Percentiles rank a stretch among this genome's conserved stretches.
Evolutionary conservation across 2,113 vertebrate species (phyloP).

Genomic region (Rattus rattus): DNA sequence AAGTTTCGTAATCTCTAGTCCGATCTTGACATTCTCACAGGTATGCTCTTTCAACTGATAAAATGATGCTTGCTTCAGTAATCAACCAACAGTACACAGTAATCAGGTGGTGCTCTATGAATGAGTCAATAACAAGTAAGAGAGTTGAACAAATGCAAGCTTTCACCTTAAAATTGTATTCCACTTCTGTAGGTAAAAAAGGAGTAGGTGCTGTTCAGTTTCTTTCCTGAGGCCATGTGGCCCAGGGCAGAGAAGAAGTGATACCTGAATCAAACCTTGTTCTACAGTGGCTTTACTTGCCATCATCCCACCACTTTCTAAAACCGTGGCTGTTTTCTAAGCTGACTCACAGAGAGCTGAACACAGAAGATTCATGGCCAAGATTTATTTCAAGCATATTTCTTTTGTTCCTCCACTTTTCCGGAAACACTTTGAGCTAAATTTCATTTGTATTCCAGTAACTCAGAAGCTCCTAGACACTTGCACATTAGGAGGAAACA

Average conservation of each 20-base stretch:
- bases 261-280: neutral
- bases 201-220: neutral
- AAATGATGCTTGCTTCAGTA: neutral
- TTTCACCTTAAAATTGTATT: neutral
- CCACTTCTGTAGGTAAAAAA: neutral
- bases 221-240: neutral
- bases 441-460: neutral
- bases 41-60: neutral
- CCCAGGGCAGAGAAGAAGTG: neutral
- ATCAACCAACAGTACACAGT: neutral
- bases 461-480: constrained; percentile 25
- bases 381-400: constrained; percentile 48
- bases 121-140: neutral
- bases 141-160: neutral
- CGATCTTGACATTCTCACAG: neutral
- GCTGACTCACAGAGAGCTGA: constrained; percentile 25
- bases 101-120: neutral
- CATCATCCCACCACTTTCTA: constrained; percentile 5
- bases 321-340: neutral
- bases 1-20: neutral
- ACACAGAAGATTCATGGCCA: neutral
- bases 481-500: neutral
- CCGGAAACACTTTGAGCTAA: constrained; percentile 41
- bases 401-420: constrained; percentile 15
- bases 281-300: neutral